A percentile compares a stretch with the other conserved stretches of the same genome.
phyloP scores from a whole-genome alignment of 64 coral and sea anemone species.

The Anthopleura sola region DNA sequence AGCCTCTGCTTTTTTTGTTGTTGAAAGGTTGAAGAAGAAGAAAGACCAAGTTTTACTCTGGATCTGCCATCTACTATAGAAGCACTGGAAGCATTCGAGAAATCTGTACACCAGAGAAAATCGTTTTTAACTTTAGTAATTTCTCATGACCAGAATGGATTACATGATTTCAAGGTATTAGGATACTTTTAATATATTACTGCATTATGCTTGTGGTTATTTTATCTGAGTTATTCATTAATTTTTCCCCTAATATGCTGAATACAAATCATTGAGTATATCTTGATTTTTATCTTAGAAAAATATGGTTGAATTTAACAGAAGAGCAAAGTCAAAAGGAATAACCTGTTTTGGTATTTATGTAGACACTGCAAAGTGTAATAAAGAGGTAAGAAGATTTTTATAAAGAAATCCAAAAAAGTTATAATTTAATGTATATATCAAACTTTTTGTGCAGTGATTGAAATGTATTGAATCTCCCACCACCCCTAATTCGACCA shows the following conservation, averaged over 20 bases:
- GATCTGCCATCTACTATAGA: neutral
- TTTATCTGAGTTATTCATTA: too few relatives aligned
- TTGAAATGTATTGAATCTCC: too few relatives aligned
- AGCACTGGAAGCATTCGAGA: neutral
- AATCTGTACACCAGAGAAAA: neutral
- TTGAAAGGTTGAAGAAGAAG: neutral
- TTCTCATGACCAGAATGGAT: neutral
- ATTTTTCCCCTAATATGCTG: too few relatives aligned
- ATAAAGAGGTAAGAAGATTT: neutral
- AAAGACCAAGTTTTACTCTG: neutral
- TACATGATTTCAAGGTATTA: neutral
- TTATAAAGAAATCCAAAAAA: neutral
- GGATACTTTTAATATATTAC: too few relatives aligned
- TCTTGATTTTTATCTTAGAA: neutral
- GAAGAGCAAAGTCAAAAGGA: neutral
- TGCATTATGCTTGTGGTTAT: too few relatives aligned
- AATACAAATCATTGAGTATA: too few relatives aligned
- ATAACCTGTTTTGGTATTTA: conserved; percentile 10
- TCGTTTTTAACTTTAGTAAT: neutral
- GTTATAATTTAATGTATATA: too few relatives aligned
- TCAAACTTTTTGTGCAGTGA: too few relatives aligned
- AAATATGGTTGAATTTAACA: neutral
- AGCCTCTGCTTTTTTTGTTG: too few relatives aligned
- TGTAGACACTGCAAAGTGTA: neutral
- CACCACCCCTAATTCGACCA: too few relatives aligned